Evolutionary conservation across 2,888 invertebrate species (phyloP), one percentile per base, ranked within the genome.

Genomic region (Bimastos eiseni): DNA sequence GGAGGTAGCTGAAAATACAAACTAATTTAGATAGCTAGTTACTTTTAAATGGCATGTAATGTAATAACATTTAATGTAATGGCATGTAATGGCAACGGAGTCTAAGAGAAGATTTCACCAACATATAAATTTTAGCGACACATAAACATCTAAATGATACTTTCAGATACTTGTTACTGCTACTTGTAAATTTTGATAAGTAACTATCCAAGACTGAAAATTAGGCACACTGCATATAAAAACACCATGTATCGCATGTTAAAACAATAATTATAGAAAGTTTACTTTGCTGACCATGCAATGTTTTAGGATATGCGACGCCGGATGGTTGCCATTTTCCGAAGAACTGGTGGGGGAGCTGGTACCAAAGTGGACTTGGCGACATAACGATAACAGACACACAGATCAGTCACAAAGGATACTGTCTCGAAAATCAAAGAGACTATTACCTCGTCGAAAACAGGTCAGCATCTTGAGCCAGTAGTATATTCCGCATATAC

Each of bases 291-390:
- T 24, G 6, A 24, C 24, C 15, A n/a, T 70, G 1, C 70, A n/a
- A 2, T 70, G 11, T 86, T 86, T 30, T 21, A 86, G 86, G 11
- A 8, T 86, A 86, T 24, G 19, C 34, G 86, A 86, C 86, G 33
- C 36, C 86, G 17, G 0, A 21, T 21, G 90, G 83, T 37, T 91
- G 91, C 83, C 34, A 84, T 49, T 89, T 91, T 44, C 89, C 90
- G 17, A 38, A 70, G 49, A 83, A 49, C 36, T 91, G 90, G 90
- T 70, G 86, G 90, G 91, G 91, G 15, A 84, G 36, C n/a, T 91
- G 90, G 89, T 90, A 83, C 36, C 91, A 91, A 83, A 90, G 91
- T 83, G 90, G 91, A 83, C 91, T 91, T 21, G 91, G 90, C 11
- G 90, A 90, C 49, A 37, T 91, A n/a, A 83, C 37, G 38, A 90